Evolutionary conservation across 2,888 invertebrate genomes (phyloP), one percentile per base, ranked within the genome.

Genomic region (Microplitis manilae): DNA sequence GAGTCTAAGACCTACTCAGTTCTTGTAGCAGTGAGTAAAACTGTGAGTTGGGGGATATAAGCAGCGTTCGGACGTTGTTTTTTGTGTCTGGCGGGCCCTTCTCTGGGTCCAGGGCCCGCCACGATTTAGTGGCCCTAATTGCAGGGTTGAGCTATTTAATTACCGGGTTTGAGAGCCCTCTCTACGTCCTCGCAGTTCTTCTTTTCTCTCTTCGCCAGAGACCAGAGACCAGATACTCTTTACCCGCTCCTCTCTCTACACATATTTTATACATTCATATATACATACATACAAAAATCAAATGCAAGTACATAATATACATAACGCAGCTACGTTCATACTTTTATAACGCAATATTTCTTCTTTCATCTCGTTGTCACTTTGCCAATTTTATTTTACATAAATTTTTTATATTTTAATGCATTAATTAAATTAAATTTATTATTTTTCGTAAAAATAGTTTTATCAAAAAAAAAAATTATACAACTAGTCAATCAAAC

Each of bases 91-190:
- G 89, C 90, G 90, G 90, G 89, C 90, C 90, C 83, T 82, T 82
- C 81, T 88, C 84, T 90, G 90, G 91, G 91, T 91, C 91, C 88
- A 90, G 91, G 92, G 92, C 91, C 91, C 91, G 92, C 92, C 92
- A 92, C 93, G 93, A 94, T 94, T 94, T 94, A 94, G 94, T 94
- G 94, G 92, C 94, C 94, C 93, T 94, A 94, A 94, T 94, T 94
- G 94, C 93, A 94, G 94, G 94, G 94, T 94, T 93, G 92, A 92
- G 92, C 93, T 92, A 93, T 93, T 94, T 94, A 94, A 94, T 94
- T 94, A 94, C 94, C 93, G 93, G 92, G 91, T 90, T 92, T 90
- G 91, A 85, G 89, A 79, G 85, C 82, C 84, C 83, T 80, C 74
- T 80, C 80, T 67, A 73, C 80, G 59, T 79, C 79, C 82, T 81